A percentile compares a stretch with the other conserved stretches of the same genome.
Conservation (phyloP, 2,113 vertebrate genomes). For the Panurus biarmicus region DNA sequence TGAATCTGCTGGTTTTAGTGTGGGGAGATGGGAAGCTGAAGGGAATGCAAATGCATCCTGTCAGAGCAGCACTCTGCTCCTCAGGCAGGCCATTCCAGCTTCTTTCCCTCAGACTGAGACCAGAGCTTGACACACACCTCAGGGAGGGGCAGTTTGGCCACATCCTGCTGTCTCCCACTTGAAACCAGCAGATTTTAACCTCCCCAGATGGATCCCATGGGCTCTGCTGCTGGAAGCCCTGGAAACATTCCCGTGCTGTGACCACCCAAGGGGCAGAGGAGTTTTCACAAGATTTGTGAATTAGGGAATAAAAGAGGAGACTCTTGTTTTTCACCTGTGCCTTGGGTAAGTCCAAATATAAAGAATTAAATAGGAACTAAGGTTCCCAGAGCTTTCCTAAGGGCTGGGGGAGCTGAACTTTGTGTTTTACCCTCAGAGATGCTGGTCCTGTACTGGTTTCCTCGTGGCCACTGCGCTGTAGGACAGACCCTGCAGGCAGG, state of each 20-base stretch:
- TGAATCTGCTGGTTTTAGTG: not conserved
- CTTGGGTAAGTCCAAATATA: not conserved
- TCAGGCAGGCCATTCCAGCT: not conserved
- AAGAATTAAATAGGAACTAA: not conserved
- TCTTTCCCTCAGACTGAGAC: not conserved
- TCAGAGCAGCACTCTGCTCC: not conserved
- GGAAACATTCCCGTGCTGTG: not conserved
- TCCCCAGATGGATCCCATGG: rapidly evolving
- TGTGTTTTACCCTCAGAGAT: not conserved
- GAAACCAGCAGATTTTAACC: not conserved
- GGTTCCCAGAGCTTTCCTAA: not conserved
- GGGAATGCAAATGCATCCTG: not conserved
- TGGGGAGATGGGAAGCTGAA: not conserved
- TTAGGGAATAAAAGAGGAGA: not conserved
- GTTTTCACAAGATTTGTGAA: not conserved
- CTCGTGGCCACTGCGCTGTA: rapidly evolving
- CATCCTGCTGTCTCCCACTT: not conserved
- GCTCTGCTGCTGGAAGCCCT: not conserved
- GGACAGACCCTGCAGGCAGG: not conserved
- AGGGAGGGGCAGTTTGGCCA: not conserved
- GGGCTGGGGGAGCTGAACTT: not conserved
- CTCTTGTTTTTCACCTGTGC: not conserved
- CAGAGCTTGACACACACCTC: not conserved
- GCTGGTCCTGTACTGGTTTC: not conserved
- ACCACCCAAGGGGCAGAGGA: rapidly evolving